Evolutionary conservation across 2,888 invertebrate species (phyloP).

Genomic region (Tridacna crocea): DNA sequence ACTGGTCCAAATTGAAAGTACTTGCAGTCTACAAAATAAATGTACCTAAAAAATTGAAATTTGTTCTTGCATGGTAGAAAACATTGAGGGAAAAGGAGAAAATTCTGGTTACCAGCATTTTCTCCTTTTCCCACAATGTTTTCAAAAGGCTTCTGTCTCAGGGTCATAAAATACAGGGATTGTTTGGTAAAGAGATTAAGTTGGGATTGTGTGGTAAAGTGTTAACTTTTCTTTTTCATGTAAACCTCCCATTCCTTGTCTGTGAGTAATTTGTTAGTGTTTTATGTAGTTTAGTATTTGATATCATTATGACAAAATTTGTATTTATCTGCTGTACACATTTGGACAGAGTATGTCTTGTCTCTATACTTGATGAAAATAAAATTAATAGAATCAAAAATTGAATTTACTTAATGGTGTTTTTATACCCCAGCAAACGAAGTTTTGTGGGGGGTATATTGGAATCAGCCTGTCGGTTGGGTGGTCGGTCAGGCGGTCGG

Average conservation of each 20-base stretch:
- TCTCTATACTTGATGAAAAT: constrained; percentile 19
- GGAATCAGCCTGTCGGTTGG: too few species aligned
- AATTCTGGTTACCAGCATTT: background rate
- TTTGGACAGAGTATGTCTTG: background rate
- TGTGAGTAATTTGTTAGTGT: constrained; percentile 12
- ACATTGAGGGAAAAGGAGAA: too few species aligned
- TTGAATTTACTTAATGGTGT: background rate
- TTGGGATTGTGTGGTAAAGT: background rate
- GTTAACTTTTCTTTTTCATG: background rate
- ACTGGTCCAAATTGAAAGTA: too few species aligned
- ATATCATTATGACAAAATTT: background rate
- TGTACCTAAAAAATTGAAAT: too few species aligned
- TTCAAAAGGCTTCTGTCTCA: background rate
- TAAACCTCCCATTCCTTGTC: constrained; percentile 5
- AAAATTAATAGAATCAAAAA: background rate
- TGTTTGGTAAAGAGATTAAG: background rate
- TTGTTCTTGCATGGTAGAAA: too few species aligned
- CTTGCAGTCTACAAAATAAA: too few species aligned
- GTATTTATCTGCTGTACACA: background rate
- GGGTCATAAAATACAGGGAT: background rate
- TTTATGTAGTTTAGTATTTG: constrained; percentile 26
- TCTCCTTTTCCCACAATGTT: background rate
- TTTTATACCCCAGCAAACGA: too few species aligned
- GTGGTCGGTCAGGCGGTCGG: too few species aligned
- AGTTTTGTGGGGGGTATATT: too few species aligned